Conservation (phyloP, 2,797 vertebrate species). For the Synanceia verrucosa region DNA sequence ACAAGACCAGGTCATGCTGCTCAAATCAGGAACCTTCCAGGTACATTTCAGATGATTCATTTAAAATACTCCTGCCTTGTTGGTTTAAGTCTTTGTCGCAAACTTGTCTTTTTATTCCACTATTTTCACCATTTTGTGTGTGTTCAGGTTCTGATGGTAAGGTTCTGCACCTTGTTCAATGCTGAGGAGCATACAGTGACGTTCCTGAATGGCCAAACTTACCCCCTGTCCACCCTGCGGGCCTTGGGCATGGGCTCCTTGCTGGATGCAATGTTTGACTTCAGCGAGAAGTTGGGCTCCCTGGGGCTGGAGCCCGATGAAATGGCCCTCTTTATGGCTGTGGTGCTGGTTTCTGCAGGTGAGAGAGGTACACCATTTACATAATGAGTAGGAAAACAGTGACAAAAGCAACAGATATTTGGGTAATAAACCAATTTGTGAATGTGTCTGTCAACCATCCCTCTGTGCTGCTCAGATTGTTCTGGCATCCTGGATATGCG, state of each 20-base stretch:
- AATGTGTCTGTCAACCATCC: conserved; percentile 7
- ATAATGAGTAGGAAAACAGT: background rate
- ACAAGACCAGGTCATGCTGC: conserved; percentile 86
- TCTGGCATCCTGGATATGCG: conserved; percentile 77
- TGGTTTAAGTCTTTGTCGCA: conserved; percentile 4
- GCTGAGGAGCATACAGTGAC: conserved; percentile 79
- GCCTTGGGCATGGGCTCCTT: conserved; percentile 82
- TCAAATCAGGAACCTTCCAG: conserved; percentile 88
- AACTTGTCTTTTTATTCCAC: background rate
- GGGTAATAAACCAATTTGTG: background rate
- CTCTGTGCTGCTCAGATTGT: conserved; percentile 70
- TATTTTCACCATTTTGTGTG: background rate
- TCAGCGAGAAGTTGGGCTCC: conserved; percentile 83
- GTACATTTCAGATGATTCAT: conserved; percentile 50
- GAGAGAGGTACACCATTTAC: conserved; percentile 31
- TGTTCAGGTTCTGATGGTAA: conserved; percentile 83
- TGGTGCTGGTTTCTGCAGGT: conserved; percentile 87
- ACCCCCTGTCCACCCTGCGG: conserved; percentile 75
- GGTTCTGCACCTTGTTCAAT: conserved; percentile 86
- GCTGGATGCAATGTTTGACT: conserved; percentile 85
- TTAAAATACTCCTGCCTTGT: conserved; percentile 1
- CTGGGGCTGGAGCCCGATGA: conserved; percentile 84
- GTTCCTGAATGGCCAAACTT: conserved; percentile 84
- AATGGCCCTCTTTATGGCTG: conserved; percentile 87
- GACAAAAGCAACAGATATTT: background rate